A percentile compares a stretch with the other conserved stretches of the same genome.
These are phyloP conservation scores for Cygnus olor DNA, from an alignment of 2,797 vertebrate genomes.

Conservation along the genomic window DNA sequence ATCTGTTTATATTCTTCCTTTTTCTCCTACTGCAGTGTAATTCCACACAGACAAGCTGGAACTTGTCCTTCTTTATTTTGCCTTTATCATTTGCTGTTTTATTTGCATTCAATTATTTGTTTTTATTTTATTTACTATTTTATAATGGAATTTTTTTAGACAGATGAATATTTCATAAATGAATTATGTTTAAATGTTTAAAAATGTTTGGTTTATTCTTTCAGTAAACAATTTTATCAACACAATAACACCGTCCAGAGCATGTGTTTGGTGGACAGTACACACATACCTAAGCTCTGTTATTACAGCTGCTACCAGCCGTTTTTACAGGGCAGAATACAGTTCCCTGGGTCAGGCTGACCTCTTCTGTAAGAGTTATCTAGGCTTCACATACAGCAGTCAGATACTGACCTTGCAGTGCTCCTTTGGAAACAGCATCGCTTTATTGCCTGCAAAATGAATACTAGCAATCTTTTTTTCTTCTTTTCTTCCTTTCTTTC, in stretches of 20 bases:
- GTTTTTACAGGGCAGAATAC: neutral
- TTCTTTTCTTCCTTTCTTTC: neutral
- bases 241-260: constrained; percentile 53
- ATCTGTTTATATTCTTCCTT: neutral
- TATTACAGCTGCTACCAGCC: neutral
- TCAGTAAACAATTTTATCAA: constrained; percentile 67
- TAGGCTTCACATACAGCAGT: neutral
- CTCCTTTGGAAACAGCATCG: neutral
- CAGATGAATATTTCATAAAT: constrained; percentile 68
- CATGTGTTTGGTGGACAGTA: constrained; percentile 44
- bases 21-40: neutral
- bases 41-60: neutral
- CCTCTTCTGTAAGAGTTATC: neutral
- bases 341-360: neutral
- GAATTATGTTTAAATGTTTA: constrained; percentile 71
- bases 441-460: neutral
- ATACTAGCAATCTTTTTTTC: neutral
- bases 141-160: constrained; percentile 66
- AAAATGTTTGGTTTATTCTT: constrained; percentile 66
- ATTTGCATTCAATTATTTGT: constrained; percentile 64
- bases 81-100: constrained; percentile 36
- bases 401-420: neutral
- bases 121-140: constrained; percentile 67
- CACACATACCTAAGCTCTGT: neutral
- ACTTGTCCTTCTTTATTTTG: neutral